Evolutionary conservation across 2,113 vertebrate species (phyloP), one percentile per base, ranked within the genome.

Genomic region (Macroglossus sobrinus): DNA sequence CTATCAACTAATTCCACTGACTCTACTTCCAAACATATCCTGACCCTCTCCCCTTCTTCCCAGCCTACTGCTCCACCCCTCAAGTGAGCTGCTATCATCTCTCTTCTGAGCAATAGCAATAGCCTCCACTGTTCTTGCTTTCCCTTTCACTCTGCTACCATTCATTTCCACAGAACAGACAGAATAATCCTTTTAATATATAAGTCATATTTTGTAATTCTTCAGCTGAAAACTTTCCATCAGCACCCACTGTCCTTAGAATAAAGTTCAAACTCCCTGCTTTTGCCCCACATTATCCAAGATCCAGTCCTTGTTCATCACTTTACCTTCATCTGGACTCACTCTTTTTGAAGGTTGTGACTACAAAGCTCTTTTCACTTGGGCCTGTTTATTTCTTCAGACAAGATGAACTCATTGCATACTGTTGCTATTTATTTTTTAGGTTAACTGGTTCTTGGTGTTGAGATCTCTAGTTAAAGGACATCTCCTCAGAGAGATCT

Each of bases 71-170:
- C 21, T 24, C 18, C 38, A 30, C 18, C 9, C 35, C 35, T 45
- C 1, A 0, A 9, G n/a, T 19, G 2, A 82, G 59, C 59, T 9
- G 4, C 22, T n/a, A 13, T 16, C 35, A 2, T 69, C 30, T 43
- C 5, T 66, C 33, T 26, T 13, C 28, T 5, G 15, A 30, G 28
- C 43, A 0, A 33, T 2, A 1, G 2, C n/a, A 66, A 7, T 14
- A 13, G 35, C 63, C 14, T 59, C 43, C 40, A 14, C 61, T 21
- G 1, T 69, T 50, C 47, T 68, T 33, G 11, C 69, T 38, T 57
- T 76, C 81, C 33, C 4, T 82, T 28, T 47, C 80, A 69, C 21
- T 47, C n/a, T 12, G 13, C 22, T 59, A 38, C 10, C 28, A 40
- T 12, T 21, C 12, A 61, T 69, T 84, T 85, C 16, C 28, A 85